Percentiles rank a stretch among this genome's conserved stretches.
phyloP scores from a whole-genome alignment of 2,797 vertebrate species.

The Arremon aurantiirostris region DNA sequence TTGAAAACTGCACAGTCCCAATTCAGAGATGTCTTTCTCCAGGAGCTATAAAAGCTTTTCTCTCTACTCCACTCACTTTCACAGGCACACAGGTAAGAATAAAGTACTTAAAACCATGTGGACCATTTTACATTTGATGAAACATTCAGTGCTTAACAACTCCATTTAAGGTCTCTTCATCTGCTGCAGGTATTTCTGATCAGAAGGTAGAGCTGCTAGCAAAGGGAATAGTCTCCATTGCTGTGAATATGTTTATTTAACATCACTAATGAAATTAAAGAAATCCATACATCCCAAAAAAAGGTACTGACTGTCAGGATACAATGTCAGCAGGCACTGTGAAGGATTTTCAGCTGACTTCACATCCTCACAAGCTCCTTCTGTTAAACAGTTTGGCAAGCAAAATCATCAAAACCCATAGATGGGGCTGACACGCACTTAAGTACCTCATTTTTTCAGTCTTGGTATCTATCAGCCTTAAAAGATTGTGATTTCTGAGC shows the following conservation, averaged over 20 bases:
- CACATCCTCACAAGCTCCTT: background rate
- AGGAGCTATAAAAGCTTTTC: conserved; percentile 37
- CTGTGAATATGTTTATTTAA: background rate
- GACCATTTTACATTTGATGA: conserved; percentile 28
- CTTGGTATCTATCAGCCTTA: background rate
- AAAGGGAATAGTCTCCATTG: background rate
- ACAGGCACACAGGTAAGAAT: conserved; percentile 25
- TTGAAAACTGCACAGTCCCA: conserved; percentile 28
- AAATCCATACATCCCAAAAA: background rate
- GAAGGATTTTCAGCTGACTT: conserved; percentile 8
- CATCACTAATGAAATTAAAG: conserved; percentile 1
- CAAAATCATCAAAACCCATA: background rate
- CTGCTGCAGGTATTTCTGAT: background rate
- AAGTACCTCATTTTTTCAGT: background rate
- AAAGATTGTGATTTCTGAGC: conserved; percentile 42
- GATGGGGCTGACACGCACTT: background rate
- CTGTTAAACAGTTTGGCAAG: background rate
- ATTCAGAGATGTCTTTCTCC: conserved; percentile 9
- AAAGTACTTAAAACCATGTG: conserved; percentile 7
- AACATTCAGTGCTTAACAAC: conserved; percentile 17
- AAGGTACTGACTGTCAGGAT: background rate
- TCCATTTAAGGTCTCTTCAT: conserved; percentile 22
- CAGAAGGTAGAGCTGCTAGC: background rate
- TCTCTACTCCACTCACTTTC: conserved; percentile 10
- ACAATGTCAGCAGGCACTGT: background rate